Conservation (phyloP, 2,113 vertebrate genomes). For the Notiomystis cincta region DNA sequence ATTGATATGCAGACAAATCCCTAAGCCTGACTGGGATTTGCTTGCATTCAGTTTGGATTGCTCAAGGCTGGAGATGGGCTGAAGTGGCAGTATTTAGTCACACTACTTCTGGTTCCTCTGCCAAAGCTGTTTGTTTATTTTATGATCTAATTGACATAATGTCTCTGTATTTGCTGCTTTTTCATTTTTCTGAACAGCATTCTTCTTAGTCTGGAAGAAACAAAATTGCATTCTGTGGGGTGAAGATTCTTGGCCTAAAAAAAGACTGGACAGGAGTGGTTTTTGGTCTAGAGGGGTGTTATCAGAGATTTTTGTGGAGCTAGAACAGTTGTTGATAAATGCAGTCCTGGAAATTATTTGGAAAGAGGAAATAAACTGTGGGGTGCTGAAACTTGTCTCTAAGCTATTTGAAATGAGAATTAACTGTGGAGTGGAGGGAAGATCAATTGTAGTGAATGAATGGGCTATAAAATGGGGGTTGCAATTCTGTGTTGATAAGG, state of each 20-base stretch:
- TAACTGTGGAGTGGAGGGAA: neutral
- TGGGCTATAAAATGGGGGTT: neutral
- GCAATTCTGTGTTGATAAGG: neutral
- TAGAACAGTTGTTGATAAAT: neutral
- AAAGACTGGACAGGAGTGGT: neutral
- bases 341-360: neutral
- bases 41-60: neutral
- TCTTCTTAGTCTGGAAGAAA: neutral
- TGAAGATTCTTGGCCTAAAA: neutral
- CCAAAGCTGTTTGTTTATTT: neutral
- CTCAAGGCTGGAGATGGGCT: neutral
- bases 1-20: conserved; percentile 39
- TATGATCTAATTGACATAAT: neutral
- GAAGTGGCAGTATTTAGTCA: conserved; percentile 19
- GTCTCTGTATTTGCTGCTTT: neutral
- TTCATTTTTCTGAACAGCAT: neutral
- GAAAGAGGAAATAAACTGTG: neutral
- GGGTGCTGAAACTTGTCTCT: neutral
- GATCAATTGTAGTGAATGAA: neutral
- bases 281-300: neutral
- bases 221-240: neutral
- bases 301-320: neutral
- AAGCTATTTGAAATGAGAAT: neutral
- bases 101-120: neutral
- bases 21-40: conserved; percentile 21